Conservation (phyloP, 2,113 vertebrate species). For the Tyrannus savana region DNA sequence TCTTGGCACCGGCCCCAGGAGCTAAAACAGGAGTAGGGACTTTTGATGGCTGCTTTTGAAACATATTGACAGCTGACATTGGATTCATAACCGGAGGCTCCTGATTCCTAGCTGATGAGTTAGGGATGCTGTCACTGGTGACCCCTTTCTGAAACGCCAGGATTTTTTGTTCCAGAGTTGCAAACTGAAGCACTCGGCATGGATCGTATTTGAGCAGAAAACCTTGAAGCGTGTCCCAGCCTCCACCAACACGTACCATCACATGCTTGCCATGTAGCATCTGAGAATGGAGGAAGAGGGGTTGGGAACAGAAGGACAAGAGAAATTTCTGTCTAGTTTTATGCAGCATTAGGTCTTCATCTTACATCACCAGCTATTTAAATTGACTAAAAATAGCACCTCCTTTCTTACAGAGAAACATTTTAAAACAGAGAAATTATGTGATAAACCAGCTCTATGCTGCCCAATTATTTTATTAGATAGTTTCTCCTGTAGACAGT, state of each 20-base stretch:
- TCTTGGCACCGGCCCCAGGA: conserved; percentile 41
- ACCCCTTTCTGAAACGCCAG: conserved; percentile 91
- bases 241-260: conserved; percentile 98
- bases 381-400: neutral
- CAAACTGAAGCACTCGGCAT: conserved; percentile 91
- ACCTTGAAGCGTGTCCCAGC: conserved; percentile 97
- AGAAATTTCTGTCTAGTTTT: neutral
- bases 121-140: conserved; percentile 64
- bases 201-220: conserved; percentile 96
- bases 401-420: neutral
- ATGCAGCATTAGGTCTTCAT: neutral
- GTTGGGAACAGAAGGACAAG: neutral
- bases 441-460: neutral
- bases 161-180: conserved; percentile 96
- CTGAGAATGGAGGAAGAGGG: conserved; percentile 56
- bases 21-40: neutral
- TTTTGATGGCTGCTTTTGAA: conserved; percentile 75
- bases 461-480: neutral
- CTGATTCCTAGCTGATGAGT: conserved; percentile 40
- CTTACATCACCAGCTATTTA: neutral
- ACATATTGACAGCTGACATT: conserved; percentile 82
- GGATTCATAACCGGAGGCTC: conserved; percentile 88
- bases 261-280: conserved; percentile 99
- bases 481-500: neutral
- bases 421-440: neutral